Percentiles rank a stretch among this genome's conserved stretches.
Evolutionary conservation across 1,140 invertebrate species (phyloP).

Genomic region (Chrysomallon squamiferum): DNA sequence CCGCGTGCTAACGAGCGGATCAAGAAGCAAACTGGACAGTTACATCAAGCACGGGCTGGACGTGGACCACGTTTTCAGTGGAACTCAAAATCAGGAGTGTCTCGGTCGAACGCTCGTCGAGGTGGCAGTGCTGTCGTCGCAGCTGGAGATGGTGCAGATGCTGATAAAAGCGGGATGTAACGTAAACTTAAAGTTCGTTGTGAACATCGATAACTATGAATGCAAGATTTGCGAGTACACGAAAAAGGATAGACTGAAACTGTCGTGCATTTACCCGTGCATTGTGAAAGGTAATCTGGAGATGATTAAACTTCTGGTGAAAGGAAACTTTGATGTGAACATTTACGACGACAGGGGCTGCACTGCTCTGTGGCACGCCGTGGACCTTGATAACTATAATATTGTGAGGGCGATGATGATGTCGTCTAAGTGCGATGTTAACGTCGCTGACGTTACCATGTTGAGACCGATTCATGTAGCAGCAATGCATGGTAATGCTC

Average conservation of each 20-base stretch:
- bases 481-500: constrained; percentile 41
- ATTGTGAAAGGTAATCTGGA: constrained; percentile 40
- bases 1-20: constrained; percentile 30
- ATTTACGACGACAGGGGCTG: constrained; percentile 47
- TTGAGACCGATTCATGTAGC: constrained; percentile 49
- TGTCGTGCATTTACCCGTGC: constrained; percentile 36
- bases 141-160: constrained; percentile 27
- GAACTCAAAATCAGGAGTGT: constrained; percentile 25
- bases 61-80: constrained; percentile 43
- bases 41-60: constrained; percentile 37
- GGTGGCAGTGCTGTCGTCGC: constrained; percentile 26
- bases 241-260: constrained; percentile 40
- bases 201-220: constrained; percentile 36
- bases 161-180: constrained; percentile 34
- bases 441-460: constrained; percentile 32
- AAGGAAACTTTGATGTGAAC: constrained; percentile 47
- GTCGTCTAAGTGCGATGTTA: constrained; percentile 31
- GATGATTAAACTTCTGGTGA: constrained; percentile 37
- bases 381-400: constrained; percentile 45
- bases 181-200: constrained; percentile 40
- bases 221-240: constrained; percentile 34
- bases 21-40: constrained; percentile 17
- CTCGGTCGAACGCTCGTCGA: constrained; percentile 43
- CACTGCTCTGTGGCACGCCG: constrained; percentile 46
- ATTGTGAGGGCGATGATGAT: constrained; percentile 39